Evolutionary conservation across 2,888 invertebrate genomes (phyloP).

Genomic region (Brachypalpus laphriformis): DNA sequence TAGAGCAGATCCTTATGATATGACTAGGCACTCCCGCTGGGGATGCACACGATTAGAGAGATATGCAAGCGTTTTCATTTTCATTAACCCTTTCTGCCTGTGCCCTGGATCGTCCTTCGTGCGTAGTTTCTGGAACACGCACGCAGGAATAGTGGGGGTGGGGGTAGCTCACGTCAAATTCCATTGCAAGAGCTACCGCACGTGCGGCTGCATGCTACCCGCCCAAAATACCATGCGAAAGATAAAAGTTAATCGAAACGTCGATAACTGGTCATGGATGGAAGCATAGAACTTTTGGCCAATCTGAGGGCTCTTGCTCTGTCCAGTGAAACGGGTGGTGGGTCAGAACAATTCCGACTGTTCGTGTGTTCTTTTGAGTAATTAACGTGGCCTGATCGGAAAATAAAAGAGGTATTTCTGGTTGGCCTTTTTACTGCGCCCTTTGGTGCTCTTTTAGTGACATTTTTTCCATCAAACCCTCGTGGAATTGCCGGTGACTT

Average conservation of each 20-base stretch:
- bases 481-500: neutral
- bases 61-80: slow-evolving; percentile 59
- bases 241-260: slow-evolving; percentile 72
- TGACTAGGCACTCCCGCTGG: slow-evolving; percentile 5
- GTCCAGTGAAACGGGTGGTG: slow-evolving; percentile 34
- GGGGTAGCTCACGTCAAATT: slow-evolving; percentile 35
- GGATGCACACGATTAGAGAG: slow-evolving; percentile 36
- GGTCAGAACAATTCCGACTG: slow-evolving; percentile 32
- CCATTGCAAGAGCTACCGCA: slow-evolving; percentile 55
- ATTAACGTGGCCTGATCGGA: slow-evolving; percentile 62
- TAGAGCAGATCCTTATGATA: slow-evolving; percentile 19
- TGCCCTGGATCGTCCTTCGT: slow-evolving; percentile 33
- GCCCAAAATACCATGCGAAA: slow-evolving; percentile 60
- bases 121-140: slow-evolving; percentile 41
- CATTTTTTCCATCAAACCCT: slow-evolving; percentile 25
- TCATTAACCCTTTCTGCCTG: slow-evolving; percentile 48
- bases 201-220: slow-evolving; percentile 60
- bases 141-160: neutral
- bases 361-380: slow-evolving; percentile 67
- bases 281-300: neutral
- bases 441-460: slow-evolving; percentile 40
- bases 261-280: slow-evolving; percentile 54
- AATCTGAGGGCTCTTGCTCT: slow-evolving; percentile 25
- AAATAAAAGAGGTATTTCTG: slow-evolving; percentile 61
- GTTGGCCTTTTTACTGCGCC: slow-evolving; percentile 33